Percentiles rank a stretch among this genome's conserved stretches.
Evolutionary conservation across 2,797 vertebrate species (phyloP).

Genomic region (Hybognathus amarus): DNA sequence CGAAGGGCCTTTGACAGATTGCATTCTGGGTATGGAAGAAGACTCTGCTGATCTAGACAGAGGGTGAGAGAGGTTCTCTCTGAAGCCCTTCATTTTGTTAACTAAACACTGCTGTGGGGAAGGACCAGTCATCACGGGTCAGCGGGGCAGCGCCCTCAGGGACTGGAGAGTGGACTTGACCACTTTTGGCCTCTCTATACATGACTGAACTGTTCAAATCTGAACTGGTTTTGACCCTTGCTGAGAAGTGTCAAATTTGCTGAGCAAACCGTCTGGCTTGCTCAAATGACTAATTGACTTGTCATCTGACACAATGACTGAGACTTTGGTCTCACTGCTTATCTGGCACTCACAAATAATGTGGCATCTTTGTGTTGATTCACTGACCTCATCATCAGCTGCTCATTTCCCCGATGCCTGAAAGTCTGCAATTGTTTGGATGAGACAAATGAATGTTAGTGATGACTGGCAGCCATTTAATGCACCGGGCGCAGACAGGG

Average conservation of each 20-base stretch:
- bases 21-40: conserved; percentile 29
- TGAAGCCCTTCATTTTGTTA: background rate
- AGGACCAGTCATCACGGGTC: conserved; percentile 59
- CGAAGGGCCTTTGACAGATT: conserved; percentile 38
- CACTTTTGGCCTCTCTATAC: conserved; percentile 62
- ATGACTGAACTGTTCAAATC: conserved; percentile 69
- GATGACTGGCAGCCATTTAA: conserved; percentile 38
- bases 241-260: conserved; percentile 23
- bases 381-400: conserved; percentile 61
- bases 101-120: background rate
- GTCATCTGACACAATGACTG: conserved; percentile 49
- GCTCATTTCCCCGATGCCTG: conserved; percentile 59
- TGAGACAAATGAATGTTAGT: conserved; percentile 32
- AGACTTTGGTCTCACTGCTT: conserved; percentile 22
- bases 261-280: conserved; percentile 34
- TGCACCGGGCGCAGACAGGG: background rate
- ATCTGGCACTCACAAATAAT: conserved; percentile 53
- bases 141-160: conserved; percentile 64
- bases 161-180: conserved; percentile 68
- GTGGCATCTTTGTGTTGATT: conserved; percentile 51
- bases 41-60: conserved; percentile 10
- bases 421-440: conserved; percentile 34
- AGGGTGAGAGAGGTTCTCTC: background rate
- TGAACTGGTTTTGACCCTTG: conserved; percentile 60
- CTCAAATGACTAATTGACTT: conserved; percentile 58